Base-by-base conservation (phyloP, 2,113 vertebrate species). In the Pteropus alecto region DNA sequence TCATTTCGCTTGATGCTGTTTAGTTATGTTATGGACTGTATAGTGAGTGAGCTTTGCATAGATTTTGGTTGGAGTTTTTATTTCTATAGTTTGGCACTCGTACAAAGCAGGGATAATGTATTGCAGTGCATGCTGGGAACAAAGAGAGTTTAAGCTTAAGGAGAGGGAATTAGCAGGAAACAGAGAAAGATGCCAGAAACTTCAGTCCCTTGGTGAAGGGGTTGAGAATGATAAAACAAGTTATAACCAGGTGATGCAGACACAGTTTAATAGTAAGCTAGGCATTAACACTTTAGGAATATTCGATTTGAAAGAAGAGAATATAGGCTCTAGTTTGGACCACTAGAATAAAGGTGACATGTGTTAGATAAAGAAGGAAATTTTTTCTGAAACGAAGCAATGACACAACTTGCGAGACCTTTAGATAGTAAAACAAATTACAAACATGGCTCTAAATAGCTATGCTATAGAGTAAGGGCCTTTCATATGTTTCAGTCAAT, bases 371-470 rank as follows among this genome's bases (percentile, higher is more conserved):
- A 92, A 68, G 13, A 76, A 81, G 56, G 63, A n/a, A 90, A 51
- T 93, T 95, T 94, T 93, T 67, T 95, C 70, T 95, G 85, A 74
- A 79, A 92, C 74, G 19, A 95, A 86, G 24, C 46, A 95, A 22
- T 48, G 61, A 38, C 19, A 60, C 0, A 93, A 35, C 10, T n/a
- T 8, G 3, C 63, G 13, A 85, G 18, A 87, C 9, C 26, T 19
- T 2, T 30, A 48, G 46, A 70, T 28, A 41, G 56, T 41, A 78
- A 82, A 89, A 68, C 61, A 95, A 87, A 63, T 83, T 60, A 51
- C 41, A 33, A 73, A 16, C 22, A 65, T 63, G 15, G 16, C 46
- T 97, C 46, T 11, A 65, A 61, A 38, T 56, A 58, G 22, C 73
- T 82, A 12, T 24, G 16, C 38, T 38, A 41, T 8, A 83, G 28